Evolutionary conservation across 2,888 invertebrate genomes (phyloP), one percentile per base, ranked within the genome.

Genomic region (Calameuta pallipes): DNA sequence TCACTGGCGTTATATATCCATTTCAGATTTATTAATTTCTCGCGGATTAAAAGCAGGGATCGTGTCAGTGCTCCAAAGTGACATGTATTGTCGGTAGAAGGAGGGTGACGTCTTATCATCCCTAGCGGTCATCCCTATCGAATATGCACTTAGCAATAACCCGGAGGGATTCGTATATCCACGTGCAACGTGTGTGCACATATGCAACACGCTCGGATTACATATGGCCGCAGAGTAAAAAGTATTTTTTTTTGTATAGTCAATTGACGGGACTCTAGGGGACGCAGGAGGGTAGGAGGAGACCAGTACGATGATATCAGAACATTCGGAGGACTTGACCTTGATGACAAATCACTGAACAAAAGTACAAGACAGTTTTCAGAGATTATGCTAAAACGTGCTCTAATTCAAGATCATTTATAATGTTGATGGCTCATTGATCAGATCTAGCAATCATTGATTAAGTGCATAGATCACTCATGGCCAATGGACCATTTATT

Each of bases 21-120:
- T 89, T 86, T 85, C 85, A 85, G 83, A 87, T 85, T 88, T 88
- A 86, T 86, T 85, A 84, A 87, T 87, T 85, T 85, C 79, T 82
- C 81, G 71, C 9, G 31, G 71, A 33, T 71, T 71, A 71, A 30
- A 56, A 23, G 56, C 23, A 56, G 23, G 56, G 23, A 56, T 56
- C 23, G 56, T 56, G 56, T 56, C 56, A 56, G 56, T 56, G 56
- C 23, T 23, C 56, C 56, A 56, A 56, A 56, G 56, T 15, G 6
- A 1, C 56, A 23, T 23, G 56, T 23, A 56, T 23, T 23, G 56
- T 23, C 15, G 23, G 23, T 23, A 23, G 56, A 6, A 23, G 23
- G 23, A 56, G 23, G 56, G 56, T 56, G 56, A 56, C 56, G 23
- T 23, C 56, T 56, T 56, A 56, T 56, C 23, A 9, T 56, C 56